Evolutionary conservation across 2,797 vertebrate species (phyloP), one percentile per base, ranked within the genome.

Genomic region (Rallus crepitans): DNA sequence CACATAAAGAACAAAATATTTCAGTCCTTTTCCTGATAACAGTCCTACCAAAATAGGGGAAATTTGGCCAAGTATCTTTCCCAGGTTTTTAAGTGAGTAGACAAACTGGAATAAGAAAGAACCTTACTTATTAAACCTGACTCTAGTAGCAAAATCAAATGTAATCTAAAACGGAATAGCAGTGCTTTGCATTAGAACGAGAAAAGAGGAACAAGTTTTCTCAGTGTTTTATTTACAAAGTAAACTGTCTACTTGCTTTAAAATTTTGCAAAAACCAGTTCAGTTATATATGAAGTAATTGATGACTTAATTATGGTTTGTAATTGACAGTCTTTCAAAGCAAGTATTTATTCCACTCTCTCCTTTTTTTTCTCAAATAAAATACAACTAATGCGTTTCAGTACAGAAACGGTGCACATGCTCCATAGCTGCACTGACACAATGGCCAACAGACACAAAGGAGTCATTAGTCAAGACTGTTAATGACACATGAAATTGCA

Each of bases 381-480:
- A 70, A 90, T 6, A 56, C 47, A 65, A 65, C 60, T 65, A 88
- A 90, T 24, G 60, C 6, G 1, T 71, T 94, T 96, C 78, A 85
- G 70, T 60, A 56, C 71, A 77, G 86, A 90, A 92, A 87, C 5
- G 69, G 50, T 12, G 75, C 87, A 95, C 94, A 96, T 92, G 95
- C 82, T 97, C 94, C 71, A 76, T 61, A 87, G 84, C 83, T 91
- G 70, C 83, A 88, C 18, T 91, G 94, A 96, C 91, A 97, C 96
- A 97, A 96, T 70, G 89, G 88, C 77, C 94, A 94, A 95, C 82
- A 93, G 88, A 94, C 96, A 98, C 97, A 98, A 98, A 98, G 93
- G 92, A 97, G 95, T 97, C 89, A 95, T 96, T 94, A 96, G 56
- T 93, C 76, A 92, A 82, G 64, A 83, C 56, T 78, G 84, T 64